Base-by-base conservation (phyloP, 1,140 invertebrate species). In the Sycophila sp. region DNA sequence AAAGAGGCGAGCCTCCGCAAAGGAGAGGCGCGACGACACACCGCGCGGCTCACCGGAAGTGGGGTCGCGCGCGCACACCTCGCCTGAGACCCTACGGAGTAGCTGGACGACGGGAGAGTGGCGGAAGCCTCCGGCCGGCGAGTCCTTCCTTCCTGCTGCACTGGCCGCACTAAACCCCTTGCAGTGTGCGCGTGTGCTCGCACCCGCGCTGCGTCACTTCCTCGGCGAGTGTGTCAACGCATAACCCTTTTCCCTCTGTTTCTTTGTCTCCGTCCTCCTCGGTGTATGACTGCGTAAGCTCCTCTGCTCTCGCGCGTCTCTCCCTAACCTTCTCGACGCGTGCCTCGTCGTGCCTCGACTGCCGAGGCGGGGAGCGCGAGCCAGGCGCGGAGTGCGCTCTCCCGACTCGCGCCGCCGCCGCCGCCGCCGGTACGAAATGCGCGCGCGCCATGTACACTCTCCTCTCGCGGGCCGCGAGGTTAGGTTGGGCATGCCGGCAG, bases 271-370 rank as follows among this genome's bases (percentile, higher is more conserved):
- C 32, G 15, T 22, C 19, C n/a, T n/a, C n/a, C n/a, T n/a, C n/a
- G n/a, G n/a, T n/a, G n/a, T n/a, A n/a, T n/a, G n/a, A n/a, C n/a
- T n/a, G n/a, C n/a, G n/a, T n/a, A n/a, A n/a, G n/a, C n/a, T n/a
- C n/a, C n/a, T n/a, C n/a, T n/a, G n/a, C n/a, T n/a, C n/a, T n/a
- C 7, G 53, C 36, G 32, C 19, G 36, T 32, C 6, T 58, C 38
- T 15, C 53, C 11, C 36, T 26, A 34, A 42, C 42, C 65, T 58
- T 68, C 38, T 68, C 38, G 53, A 58, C 65, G 53, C 65, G 55
- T 68, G 42, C 53, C 65, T 68, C 32, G 66, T 51, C 66, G 66
- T 68, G 32, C 55, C 66, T 68, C 55, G 55, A 68, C 66, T 68
- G 66, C 55, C 24, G 32, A 30, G 28, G 15, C 36, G 26, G 8